Evolutionary conservation across 2,113 vertebrate genomes (phyloP).

Genomic region (Megaceryle maxima): DNA sequence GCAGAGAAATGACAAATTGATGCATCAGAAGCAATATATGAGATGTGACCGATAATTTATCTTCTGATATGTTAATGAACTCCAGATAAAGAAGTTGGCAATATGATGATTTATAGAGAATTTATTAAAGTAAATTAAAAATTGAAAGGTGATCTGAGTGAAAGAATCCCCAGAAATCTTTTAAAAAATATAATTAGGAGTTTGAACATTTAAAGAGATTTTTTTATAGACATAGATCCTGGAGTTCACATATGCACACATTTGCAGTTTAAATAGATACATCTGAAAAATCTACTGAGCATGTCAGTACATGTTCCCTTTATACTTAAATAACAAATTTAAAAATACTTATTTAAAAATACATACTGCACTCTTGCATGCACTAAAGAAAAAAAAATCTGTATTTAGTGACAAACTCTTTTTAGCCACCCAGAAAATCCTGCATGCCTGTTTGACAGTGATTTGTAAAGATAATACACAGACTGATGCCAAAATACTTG

Average conservation of each 20-base stretch:
- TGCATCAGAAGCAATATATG: conserved; percentile 53
- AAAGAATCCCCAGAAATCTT: conserved; percentile 30
- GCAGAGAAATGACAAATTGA: conserved; percentile 42
- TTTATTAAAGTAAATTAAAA: conserved; percentile 63
- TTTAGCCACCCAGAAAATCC: background rate
- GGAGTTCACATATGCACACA: background rate
- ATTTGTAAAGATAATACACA: background rate
- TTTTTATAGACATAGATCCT: conserved; percentile 24
- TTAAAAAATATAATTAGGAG: conserved; percentile 36
- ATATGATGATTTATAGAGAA: conserved; percentile 43
- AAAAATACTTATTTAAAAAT: background rate
- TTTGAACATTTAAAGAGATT: conserved; percentile 1
- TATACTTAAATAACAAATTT: background rate
- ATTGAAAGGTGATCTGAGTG: conserved; percentile 45
- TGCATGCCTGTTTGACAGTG: background rate
- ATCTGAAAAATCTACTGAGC: background rate
- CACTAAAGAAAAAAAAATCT: background rate
- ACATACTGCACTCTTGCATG: background rate
- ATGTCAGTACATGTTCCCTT: background rate
- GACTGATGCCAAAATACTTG: background rate
- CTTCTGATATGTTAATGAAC: conserved; percentile 67
- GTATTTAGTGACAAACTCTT: background rate
- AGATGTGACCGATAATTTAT: conserved; percentile 60
- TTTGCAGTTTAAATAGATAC: conserved; percentile 6
- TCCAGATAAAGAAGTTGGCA: conserved; percentile 25